Base-by-base conservation (phyloP, 2,113 vertebrate species). In the Malaclemys terrapin region DNA sequence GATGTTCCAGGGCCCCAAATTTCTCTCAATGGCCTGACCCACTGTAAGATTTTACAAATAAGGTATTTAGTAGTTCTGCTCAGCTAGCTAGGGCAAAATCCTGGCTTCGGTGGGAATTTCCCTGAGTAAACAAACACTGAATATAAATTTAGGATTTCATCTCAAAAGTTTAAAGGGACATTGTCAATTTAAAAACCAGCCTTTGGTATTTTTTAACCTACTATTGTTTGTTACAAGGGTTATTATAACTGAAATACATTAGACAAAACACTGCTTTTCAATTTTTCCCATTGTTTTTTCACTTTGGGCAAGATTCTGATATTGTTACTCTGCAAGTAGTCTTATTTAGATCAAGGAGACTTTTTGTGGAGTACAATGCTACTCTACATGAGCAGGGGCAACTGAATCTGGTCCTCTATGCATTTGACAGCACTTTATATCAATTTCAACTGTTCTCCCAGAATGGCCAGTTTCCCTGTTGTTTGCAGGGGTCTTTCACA, bases 41-140 rank as follows among this genome's bases (percentile, higher is more conserved):
- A 91, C 80, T 2, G 62, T 75, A 80, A 75, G 72, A 84, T 31
- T 52, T 75, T 95, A 86, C 13, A 78, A 76, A 82, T 0, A 88
- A 17, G 53, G 4, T 38, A 87, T 89, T 95, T 86, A 96, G 85
- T 56, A 88, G 81, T 84, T 94, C 90, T 97, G 84, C 75, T 57
- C 27, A 80, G 62, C 69, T 90, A 57, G 47, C 24, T 27, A 56
- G 45, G 35, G 49, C 80, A 25, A 80, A 31, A 82, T 50, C 24
- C 49, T 81, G 72, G 84, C 29, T 84, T 82, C 42, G 69, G n/a
- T 2, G 57, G 80, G 4, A 14, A 5, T 89, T 83, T 95, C 78
- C 84, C 62, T 65, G 8, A 91, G 38, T 42, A 90, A 93, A 91
- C 7, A 59, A 93, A 91, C 7, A 59, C 2, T 54, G 76, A 42